A percentile compares a stretch with the other conserved stretches of the same genome.
Conservation (phyloP, 2,888 invertebrate species). For the Drosophila birchii region DNA sequence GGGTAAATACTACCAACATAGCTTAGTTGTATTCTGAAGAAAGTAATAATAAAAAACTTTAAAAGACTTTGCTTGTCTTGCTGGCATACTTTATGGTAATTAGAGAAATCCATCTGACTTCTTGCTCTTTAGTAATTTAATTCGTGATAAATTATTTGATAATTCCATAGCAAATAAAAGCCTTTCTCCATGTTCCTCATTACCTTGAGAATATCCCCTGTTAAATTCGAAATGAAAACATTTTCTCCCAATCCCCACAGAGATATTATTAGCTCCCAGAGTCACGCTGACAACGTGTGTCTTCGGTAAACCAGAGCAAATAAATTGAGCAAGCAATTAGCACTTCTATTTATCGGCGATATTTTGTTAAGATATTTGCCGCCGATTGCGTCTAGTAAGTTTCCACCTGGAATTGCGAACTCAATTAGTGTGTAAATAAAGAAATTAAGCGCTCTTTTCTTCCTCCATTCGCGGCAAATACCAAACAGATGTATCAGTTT, state of each 20-base stretch:
- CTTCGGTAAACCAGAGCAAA: conserved; percentile 35
- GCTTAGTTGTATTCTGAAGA: neutral
- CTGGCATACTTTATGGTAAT: conserved; percentile 4
- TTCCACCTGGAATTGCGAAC: conserved; percentile 58
- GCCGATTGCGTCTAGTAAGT: conserved; percentile 52
- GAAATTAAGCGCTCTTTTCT: conserved; percentile 21
- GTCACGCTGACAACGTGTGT: conserved; percentile 39
- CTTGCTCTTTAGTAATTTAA: neutral
- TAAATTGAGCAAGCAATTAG: conserved; percentile 46
- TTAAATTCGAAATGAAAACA: conserved; percentile 12
- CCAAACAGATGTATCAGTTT: conserved; percentile 34
- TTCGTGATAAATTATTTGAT: neutral
- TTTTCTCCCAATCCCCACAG: neutral
- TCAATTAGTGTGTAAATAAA: conserved; percentile 45
- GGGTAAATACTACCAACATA: neutral
- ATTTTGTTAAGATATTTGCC: conserved; percentile 31
- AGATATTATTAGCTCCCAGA: conserved; percentile 31
- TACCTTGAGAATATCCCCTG: conserved; percentile 4
- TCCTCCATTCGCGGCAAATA: conserved; percentile 15
- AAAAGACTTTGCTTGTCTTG: neutral
- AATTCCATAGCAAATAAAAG: neutral
- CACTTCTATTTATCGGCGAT: conserved; percentile 32
- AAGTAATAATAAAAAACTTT: neutral
- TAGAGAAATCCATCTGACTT: neutral
- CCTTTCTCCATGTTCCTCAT: neutral